Base-by-base conservation (phyloP, 2,113 vertebrate genomes). In the Channa argus region DNA sequence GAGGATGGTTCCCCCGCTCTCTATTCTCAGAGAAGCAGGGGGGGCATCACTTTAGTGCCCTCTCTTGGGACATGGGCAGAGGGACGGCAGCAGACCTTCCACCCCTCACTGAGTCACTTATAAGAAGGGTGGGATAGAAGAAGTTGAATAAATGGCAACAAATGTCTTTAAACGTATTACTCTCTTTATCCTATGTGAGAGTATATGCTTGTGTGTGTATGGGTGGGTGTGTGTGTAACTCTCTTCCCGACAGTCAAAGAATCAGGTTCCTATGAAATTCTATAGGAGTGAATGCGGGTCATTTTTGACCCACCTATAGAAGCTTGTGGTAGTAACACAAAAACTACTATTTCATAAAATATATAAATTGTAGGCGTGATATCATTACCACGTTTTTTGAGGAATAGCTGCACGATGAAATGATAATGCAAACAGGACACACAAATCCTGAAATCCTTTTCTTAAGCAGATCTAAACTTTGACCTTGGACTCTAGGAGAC, bases 1-100 rank as follows among this genome's bases (percentile, higher is more conserved):
- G 14, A 72, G 37, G 53, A 87, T 56, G 39, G 39, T 41, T 41
- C 39, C 56, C 80, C 69, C 51, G 60, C 45, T 67, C 70, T 64
- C 50, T 62, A 58, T n/a, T 70, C 51, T 49, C 63, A 52, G 38
- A 59, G 59, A 75, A 56, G 66, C 58, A 4, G 39, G 45, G 24
- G 15, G 45, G 43, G 58, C 10, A 51, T 72, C 13, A 41, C 46
- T 68, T 44, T 41, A n/a, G 33, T 55, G 44, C 52, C 41, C 56
- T 71, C 63, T 77, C 50, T 24, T 5, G 47, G 69, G 74, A 77
- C 47, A 14, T 0, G 43, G 37, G 63, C 37, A 58, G 60, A 76
- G 68, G 66, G 77, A 49, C 63, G 4, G 53, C 34, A 43, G 52
- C 6, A 63, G 58, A 77, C 60, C 38, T 61, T 61, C 62, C 14